A percentile compares a stretch with the other conserved stretches of the same genome.
Conservation (phyloP, 2,113 vertebrate species). For the Salminus brasiliensis region DNA sequence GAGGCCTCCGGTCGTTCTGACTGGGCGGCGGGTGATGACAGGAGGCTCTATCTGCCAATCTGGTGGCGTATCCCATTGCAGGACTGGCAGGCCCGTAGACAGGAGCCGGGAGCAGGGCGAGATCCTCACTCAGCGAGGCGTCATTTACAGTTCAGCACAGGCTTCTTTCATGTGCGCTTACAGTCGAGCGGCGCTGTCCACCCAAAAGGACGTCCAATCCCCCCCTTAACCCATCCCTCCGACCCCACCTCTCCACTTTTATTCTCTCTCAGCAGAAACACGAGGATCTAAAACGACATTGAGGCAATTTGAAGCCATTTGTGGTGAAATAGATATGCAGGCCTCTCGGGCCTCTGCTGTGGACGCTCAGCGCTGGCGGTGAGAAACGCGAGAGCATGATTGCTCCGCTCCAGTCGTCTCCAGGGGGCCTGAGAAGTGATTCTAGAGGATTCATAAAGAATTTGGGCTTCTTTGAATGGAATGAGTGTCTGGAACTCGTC, state of each 20-base stretch:
- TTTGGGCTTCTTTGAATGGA: background rate
- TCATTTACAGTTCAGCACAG: constrained; percentile 37
- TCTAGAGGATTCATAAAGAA: constrained; percentile 19
- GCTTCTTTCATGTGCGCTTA: constrained; percentile 40
- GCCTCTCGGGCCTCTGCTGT: constrained; percentile 1
- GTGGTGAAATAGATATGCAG: constrained; percentile 42
- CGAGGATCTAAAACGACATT: constrained; percentile 41
- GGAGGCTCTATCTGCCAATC: constrained; percentile 46
- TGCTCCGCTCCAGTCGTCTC: background rate
- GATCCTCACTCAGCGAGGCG: constrained; percentile 39
- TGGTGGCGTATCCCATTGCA: constrained; percentile 36
- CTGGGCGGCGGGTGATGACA: constrained; percentile 42
- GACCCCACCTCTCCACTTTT: background rate
- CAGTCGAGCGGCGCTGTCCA: constrained; percentile 35
- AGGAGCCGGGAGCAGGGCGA: constrained; percentile 10
- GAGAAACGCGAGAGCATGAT: constrained; percentile 28
- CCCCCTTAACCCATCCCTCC: background rate
- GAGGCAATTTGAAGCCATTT: constrained; percentile 45
- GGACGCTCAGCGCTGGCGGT: constrained; percentile 1
- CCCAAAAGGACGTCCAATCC: background rate
- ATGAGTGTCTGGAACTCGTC: background rate
- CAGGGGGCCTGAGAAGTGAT: constrained; percentile 22
- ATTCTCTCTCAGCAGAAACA: constrained; percentile 41
- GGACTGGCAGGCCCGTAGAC: constrained; percentile 11
- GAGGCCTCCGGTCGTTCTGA: constrained; percentile 17